Conservation (phyloP, 53 echinoderm and acorn worm genomes). For the Holothuria leucospilota region DNA sequence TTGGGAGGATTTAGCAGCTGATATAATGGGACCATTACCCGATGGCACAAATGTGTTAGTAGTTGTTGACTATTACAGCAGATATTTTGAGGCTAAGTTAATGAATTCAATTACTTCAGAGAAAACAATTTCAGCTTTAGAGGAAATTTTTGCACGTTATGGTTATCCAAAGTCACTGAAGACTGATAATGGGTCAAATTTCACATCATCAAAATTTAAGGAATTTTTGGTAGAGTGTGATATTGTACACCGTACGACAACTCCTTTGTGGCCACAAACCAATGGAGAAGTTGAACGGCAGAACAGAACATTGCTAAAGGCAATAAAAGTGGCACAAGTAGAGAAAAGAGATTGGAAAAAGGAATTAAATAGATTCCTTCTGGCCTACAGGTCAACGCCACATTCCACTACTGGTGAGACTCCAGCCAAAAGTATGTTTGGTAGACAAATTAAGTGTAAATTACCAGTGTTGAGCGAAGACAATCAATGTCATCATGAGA, state of each 20-base stretch:
- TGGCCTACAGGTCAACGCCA: slow-evolving; percentile 60
- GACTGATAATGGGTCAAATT: slow-evolving; percentile 64
- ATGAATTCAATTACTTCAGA: slow-evolving; percentile 54
- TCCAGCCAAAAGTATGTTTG: slow-evolving; percentile 61
- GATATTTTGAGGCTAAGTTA: slow-evolving; percentile 56
- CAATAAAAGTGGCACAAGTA: slow-evolving; percentile 23
- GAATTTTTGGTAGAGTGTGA: slow-evolving; percentile 49
- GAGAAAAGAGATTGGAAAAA: slow-evolving; percentile 3
- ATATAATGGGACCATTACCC: slow-evolving; percentile 55
- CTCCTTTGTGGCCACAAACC: slow-evolving; percentile 63
- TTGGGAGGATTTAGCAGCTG: slow-evolving; percentile 57
- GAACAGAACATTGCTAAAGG: slow-evolving; percentile 54
- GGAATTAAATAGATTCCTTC: slow-evolving; percentile 28
- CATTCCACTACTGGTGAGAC: slow-evolving; percentile 57
- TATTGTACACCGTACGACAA: slow-evolving; percentile 49
- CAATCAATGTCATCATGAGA: slow-evolving; percentile 22
- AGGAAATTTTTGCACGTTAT: slow-evolving; percentile 57
- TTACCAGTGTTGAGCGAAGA: slow-evolving; percentile 23
- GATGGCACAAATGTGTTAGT: slow-evolving; percentile 45
- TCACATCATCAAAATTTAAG: slow-evolving; percentile 47
- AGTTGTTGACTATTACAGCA: slow-evolving; percentile 56
- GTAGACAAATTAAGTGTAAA: slow-evolving; percentile 46
- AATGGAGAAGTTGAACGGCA: slow-evolving; percentile 72
- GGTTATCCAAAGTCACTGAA: slow-evolving; percentile 53
- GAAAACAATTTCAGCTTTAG: slow-evolving; percentile 28